phyloP scores from a whole-genome alignment of 2,113 vertebrate genomes.

The Grammomys surdaster region DNA sequence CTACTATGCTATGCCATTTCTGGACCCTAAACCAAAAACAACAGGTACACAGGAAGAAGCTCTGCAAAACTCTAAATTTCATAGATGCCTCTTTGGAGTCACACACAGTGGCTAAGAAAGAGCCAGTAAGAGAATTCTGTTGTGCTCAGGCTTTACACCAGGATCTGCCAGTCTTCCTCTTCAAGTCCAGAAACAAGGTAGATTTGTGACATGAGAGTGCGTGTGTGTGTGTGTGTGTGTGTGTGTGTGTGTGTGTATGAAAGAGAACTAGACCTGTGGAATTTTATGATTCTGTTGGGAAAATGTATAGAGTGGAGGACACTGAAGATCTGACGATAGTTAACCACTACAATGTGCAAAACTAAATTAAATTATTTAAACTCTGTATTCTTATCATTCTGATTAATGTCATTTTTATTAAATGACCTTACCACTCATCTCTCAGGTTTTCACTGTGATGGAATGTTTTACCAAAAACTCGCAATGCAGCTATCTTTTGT shows the following conservation, averaged over 20 bases:
- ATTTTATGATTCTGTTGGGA: neutral
- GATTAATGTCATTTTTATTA: neutral
- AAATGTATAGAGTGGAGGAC: neutral
- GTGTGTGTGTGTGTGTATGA: neutral
- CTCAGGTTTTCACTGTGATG: neutral
- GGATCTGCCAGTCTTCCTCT: neutral
- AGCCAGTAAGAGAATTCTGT: neutral
- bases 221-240: too few relatives aligned
- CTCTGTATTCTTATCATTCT: neutral
- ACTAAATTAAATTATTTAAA: neutral
- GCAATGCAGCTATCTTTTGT: neutral
- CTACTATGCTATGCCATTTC: neutral
- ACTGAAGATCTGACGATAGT: neutral
- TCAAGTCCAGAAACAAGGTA: neutral
- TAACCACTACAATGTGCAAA: neutral
- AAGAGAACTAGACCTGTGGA: neutral
- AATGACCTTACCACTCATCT: neutral
- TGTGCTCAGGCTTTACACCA: neutral
- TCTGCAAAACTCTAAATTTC: neutral
- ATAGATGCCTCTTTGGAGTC: neutral
- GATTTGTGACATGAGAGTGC: neutral
- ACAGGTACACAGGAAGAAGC: neutral
- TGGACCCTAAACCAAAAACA: neutral
- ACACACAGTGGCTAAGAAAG: neutral
- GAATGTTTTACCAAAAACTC: neutral